Conservation (phyloP, 2,797 vertebrate species). For the Telmatherina bonti region DNA sequence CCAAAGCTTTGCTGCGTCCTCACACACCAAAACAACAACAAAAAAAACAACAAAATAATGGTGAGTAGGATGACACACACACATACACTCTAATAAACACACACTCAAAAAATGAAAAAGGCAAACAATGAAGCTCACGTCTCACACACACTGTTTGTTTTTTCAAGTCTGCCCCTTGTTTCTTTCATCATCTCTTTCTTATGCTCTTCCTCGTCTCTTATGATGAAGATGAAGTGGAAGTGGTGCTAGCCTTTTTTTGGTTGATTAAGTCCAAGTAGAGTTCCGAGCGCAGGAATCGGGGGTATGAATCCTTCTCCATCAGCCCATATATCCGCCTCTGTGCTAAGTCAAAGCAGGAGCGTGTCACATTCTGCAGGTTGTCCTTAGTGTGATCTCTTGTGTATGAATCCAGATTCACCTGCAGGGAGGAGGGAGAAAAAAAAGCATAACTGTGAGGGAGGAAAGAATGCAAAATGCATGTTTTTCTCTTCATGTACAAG, state of each 20-base stretch:
- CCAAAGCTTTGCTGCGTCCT: conserved; percentile 68
- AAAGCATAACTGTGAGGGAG: not conserved
- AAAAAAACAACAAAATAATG: conserved; percentile 19
- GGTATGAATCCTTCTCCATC: conserved; percentile 99
- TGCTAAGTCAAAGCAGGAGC: conserved; percentile 93
- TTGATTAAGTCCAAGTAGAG: conserved; percentile 96
- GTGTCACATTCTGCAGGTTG: conserved; percentile 93
- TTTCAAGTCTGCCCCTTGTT: conserved; percentile 65
- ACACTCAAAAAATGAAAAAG: conserved; percentile 64
- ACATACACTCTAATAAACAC: conserved; percentile 22
- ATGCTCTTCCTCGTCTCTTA: conserved; percentile 67
- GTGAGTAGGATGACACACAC: conserved; percentile 70
- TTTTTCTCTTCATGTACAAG: not conserved
- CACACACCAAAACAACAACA: conserved; percentile 48
- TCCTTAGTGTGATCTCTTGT: conserved; percentile 96
- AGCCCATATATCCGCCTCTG: conserved; percentile 96
- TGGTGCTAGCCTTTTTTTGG: conserved; percentile 92
- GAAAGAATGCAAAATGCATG: not conserved
- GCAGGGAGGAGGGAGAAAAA: not conserved
- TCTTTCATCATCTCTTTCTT: conserved; percentile 33
- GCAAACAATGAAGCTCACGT: conserved; percentile 63
- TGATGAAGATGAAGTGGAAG: conserved; percentile 86
- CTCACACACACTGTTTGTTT: conserved; percentile 38
- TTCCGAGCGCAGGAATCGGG: conserved; percentile 96
- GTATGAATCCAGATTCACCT: conserved; percentile 97